Conservation (phyloP, 2,797 vertebrate species). For the Emydoidea blandingii region DNA sequence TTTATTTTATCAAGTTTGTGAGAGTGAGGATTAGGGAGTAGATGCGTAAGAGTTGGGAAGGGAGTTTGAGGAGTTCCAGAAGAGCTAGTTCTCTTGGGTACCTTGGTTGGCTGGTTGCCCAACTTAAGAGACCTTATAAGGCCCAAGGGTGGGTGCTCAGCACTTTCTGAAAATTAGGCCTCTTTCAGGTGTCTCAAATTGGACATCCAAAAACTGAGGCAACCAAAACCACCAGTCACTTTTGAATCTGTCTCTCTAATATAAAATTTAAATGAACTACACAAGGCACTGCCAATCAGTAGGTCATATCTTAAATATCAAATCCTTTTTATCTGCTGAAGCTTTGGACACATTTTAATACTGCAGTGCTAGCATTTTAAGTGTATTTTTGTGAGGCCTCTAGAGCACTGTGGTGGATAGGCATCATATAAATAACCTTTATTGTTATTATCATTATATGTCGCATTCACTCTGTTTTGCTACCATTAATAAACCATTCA, state of each 20-base stretch:
- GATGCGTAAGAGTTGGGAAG: background rate
- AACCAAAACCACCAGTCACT: background rate
- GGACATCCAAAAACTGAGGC: background rate
- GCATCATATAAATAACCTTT: constrained; percentile 83
- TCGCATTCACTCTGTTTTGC: constrained; percentile 82
- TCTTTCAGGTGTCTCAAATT: background rate
- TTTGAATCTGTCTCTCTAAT: background rate
- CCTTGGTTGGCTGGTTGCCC: background rate
- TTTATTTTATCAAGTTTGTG: accelerated
- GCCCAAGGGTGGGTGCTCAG: background rate
- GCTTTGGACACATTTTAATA: constrained; percentile 67
- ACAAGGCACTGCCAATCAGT: background rate
- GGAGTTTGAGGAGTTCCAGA: background rate
- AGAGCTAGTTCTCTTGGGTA: background rate
- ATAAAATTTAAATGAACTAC: constrained; percentile 24
- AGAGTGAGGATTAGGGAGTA: background rate
- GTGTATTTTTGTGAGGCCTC: constrained; percentile 75
- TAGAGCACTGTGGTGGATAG: constrained; percentile 68
- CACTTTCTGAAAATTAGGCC: background rate
- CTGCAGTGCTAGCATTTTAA: constrained; percentile 72
- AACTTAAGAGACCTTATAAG: background rate
- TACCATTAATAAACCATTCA: constrained; percentile 85
- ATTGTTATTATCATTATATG: constrained; percentile 83
- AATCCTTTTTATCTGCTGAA: constrained; percentile 59
- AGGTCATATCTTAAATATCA: constrained; percentile 49